phyloP scores from a whole-genome alignment of 2,797 vertebrate species.

The Diplodus sargus region DNA sequence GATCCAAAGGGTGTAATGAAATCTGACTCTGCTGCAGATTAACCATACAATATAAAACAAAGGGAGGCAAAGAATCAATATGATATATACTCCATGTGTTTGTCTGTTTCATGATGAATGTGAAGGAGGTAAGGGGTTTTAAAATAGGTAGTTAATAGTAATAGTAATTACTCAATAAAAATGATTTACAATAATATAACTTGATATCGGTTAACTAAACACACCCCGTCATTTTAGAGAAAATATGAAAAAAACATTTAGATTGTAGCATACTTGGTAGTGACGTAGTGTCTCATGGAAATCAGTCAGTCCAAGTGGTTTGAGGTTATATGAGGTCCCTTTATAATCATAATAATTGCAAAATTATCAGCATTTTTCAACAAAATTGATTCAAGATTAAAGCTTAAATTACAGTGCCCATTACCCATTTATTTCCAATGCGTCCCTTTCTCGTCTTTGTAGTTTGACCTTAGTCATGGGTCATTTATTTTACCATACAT shows the following conservation, averaged over 20 bases:
- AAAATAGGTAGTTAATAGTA: constrained; percentile 28
- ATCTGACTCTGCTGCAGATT: constrained; percentile 85
- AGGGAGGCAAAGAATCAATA: constrained; percentile 69
- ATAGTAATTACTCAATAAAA: not conserved
- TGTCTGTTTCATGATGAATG: constrained; percentile 34
- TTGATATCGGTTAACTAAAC: not conserved
- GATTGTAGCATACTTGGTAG: not conserved
- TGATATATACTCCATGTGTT: constrained; percentile 50
- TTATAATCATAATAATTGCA: not conserved
- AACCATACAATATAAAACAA: constrained; percentile 78
- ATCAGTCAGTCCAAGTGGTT: not conserved
- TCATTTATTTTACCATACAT: constrained; percentile 21
- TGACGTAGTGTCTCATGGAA: not conserved
- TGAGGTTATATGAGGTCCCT: not conserved
- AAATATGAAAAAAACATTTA: not conserved
- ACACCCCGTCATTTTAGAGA: not conserved
- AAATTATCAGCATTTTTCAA: not conserved
- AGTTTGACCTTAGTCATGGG: not conserved
- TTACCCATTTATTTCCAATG: not conserved
- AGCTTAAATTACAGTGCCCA: not conserved
- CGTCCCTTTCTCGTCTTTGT: not conserved
- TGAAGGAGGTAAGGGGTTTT: constrained; percentile 25
- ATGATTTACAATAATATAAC: not conserved
- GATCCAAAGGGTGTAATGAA: constrained; percentile 87
- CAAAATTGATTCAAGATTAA: not conserved